A percentile compares a stretch with the other conserved stretches of the same genome.
These are phyloP conservation scores for Oryzias curvinotus DNA, from an alignment of 2,113 vertebrate genomes.

Conservation along the genomic window DNA sequence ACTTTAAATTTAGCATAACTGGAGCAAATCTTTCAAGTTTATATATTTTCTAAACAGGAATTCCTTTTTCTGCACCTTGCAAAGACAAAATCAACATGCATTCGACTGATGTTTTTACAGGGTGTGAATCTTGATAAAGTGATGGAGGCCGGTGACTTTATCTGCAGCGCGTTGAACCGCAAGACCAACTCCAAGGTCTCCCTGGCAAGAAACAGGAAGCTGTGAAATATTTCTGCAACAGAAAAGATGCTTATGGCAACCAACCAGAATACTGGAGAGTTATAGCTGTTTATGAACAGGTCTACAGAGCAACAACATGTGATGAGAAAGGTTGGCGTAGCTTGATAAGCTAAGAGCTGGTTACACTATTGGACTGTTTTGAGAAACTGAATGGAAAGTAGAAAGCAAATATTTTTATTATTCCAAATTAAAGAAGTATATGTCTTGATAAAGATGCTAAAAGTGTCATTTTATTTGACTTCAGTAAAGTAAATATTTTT, in stretches of 20 bases:
- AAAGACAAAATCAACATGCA: not conserved
- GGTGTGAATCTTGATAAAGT: conserved; percentile 88
- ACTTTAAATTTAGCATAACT: no score
- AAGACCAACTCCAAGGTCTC: conserved; percentile 93
- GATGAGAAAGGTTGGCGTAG: no score
- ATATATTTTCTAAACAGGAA: not conserved
- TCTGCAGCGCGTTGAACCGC: conserved; percentile 86
- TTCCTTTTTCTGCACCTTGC: not conserved
- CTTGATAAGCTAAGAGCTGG: no score
- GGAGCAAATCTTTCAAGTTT: not conserved
- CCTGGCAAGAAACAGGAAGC: conserved; percentile 74
- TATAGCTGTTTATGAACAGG: no score
- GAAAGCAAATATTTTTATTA: no score
- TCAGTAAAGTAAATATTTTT: no score
- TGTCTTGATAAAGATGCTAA: no score
- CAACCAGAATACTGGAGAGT: not conserved
- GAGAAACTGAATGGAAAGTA: no score
- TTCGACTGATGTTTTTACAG: conserved; percentile 61
- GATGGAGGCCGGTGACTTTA: conserved; percentile 90
- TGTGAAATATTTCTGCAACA: conserved; percentile 23
- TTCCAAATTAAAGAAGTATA: no score
- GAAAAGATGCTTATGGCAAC: not conserved
- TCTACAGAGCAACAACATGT: no score
- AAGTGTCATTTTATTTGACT: no score
- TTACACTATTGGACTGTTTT: no score